phyloP scores from a whole-genome alignment of 2,113 vertebrate species.

The Blennius ocellaris region DNA sequence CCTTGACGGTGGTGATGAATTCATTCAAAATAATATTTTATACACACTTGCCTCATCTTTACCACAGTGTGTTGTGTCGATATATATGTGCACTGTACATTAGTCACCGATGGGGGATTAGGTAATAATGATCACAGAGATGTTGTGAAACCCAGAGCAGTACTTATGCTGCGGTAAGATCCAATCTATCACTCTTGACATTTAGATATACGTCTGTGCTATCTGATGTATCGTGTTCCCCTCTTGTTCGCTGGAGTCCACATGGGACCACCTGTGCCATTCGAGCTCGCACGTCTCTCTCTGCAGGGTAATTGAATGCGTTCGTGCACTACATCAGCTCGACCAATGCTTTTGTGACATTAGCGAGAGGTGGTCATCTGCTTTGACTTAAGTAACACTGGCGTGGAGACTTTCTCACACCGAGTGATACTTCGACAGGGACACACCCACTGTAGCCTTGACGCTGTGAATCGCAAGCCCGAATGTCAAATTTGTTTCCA shows the following conservation, averaged over 20 bases:
- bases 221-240: slow-evolving; percentile 18
- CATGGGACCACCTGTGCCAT: slow-evolving; percentile 10
- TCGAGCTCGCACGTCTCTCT: slow-evolving; percentile 8
- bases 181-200: slow-evolving; percentile 52
- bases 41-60: slow-evolving; percentile 1
- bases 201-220: slow-evolving; percentile 37
- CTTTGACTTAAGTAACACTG: slow-evolving; percentile 31
- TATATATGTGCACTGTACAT: not conserved
- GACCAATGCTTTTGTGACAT: slow-evolving; percentile 10
- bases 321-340: not conserved
- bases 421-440: slow-evolving; percentile 6
- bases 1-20: slow-evolving; percentile 22
- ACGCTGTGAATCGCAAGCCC: slow-evolving; percentile 36
- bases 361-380: slow-evolving; percentile 6
- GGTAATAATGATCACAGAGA: slow-evolving; percentile 44
- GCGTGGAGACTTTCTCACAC: slow-evolving; percentile 39
- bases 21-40: not conserved
- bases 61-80: not conserved
- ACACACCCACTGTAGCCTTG: slow-evolving; percentile 20
- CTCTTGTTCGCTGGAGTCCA: slow-evolving; percentile 17
- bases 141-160: slow-evolving; percentile 48
- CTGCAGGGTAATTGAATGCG: not conserved
- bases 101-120: slow-evolving; percentile 39
- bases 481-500: slow-evolving; percentile 35
- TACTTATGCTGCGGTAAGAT: slow-evolving; percentile 36